Conservation (phyloP, 2,888 invertebrate species). For the Anagyrus pseudococci region DNA sequence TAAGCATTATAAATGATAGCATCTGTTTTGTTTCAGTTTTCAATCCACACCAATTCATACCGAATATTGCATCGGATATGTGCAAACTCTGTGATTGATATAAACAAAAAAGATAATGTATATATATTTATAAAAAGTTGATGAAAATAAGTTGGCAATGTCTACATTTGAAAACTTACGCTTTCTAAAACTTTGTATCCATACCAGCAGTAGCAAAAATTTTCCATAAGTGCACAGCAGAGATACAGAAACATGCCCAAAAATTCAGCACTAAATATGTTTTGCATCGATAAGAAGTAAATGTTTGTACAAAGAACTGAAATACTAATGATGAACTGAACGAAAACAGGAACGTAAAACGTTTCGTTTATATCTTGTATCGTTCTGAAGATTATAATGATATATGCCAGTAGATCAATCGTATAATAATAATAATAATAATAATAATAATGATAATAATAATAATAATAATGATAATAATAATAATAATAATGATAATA, state of each 20-base stretch:
- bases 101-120: neutral
- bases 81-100: conserved; percentile 11
- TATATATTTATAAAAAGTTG: neutral
- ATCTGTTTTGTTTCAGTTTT: conserved; percentile 17
- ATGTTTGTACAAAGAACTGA: conserved; percentile 38
- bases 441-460: too few relatives aligned
- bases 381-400: neutral
- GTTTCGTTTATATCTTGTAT: conserved; percentile 20
- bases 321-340: conserved; percentile 38
- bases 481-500: too few relatives aligned
- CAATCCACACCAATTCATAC: conserved; percentile 32
- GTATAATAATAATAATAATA: too few relatives aligned
- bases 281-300: conserved; percentile 33
- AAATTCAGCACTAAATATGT: conserved; percentile 24
- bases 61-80: conserved; percentile 17
- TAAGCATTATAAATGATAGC: conserved; percentile 24
- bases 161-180: conserved; percentile 32
- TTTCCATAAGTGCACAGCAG: conserved; percentile 42
- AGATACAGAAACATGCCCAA: conserved; percentile 26
- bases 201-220: conserved; percentile 49
- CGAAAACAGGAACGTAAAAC: conserved; percentile 30
- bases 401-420: neutral
- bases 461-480: too few relatives aligned
- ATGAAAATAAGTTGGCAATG: neutral
- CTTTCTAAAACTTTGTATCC: conserved; percentile 47